phyloP scores from a whole-genome alignment of 2,888 invertebrate species.

The Neoaliturus tenellus region DNA sequence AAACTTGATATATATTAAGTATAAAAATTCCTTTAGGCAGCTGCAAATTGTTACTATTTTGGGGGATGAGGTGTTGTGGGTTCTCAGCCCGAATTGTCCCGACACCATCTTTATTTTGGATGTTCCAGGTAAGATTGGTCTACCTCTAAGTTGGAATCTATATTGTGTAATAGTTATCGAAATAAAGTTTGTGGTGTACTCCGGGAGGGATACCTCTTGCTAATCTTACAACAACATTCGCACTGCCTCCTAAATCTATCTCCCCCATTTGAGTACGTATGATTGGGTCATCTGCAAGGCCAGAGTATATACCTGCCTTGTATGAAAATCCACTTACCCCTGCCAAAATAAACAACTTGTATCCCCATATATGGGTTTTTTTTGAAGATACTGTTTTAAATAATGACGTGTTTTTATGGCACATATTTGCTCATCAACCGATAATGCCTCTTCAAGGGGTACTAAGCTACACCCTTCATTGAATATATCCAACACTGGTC shows the following conservation, averaged over 20 bases:
- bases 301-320: constrained; percentile 61
- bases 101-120: too few relatives aligned
- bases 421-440: constrained; percentile 68
- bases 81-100: too few relatives aligned
- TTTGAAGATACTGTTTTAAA: constrained; percentile 69
- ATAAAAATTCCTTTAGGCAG: too few relatives aligned
- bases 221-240: constrained; percentile 60
- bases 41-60: too few relatives aligned
- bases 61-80: too few relatives aligned
- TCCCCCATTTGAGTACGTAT: too few relatives aligned
- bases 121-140: too few relatives aligned
- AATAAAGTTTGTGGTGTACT: constrained; percentile 55
- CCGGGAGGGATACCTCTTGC: constrained; percentile 53
- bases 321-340: constrained; percentile 58
- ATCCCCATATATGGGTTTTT: constrained; percentile 70
- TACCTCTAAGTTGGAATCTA: too few relatives aligned
- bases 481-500: constrained; percentile 63
- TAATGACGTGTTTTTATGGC: constrained; percentile 63
- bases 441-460: constrained; percentile 63
- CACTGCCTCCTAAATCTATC: constrained; percentile 58
- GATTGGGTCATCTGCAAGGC: constrained; percentile 56
- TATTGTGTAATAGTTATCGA: constrained; percentile 61
- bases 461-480: constrained; percentile 60
- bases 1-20: too few relatives aligned
- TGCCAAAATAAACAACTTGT: constrained; percentile 61